phyloP scores from a whole-genome alignment of 2,888 invertebrate species.

The Eilema sororculum region DNA sequence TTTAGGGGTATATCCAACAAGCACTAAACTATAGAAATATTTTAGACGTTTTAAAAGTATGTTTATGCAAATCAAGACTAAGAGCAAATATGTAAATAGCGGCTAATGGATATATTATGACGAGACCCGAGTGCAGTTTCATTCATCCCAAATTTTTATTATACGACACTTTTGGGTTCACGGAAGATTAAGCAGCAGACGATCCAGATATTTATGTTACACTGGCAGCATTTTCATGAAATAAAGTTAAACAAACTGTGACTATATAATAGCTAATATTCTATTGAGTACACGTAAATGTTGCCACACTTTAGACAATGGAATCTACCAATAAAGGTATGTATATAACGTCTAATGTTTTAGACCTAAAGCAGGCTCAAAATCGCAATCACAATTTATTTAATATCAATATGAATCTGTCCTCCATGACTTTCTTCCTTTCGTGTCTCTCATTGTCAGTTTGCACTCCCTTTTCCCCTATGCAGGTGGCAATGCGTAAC shows the following conservation, averaged over 20 bases:
- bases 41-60: slow-evolving; percentile 25
- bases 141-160: slow-evolving; percentile 76
- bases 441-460: too few species aligned
- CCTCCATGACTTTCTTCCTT: too few species aligned
- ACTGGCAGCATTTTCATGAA: slow-evolving; percentile 43
- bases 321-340: neutral
- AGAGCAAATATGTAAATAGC: slow-evolving; percentile 34
- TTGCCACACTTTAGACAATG: neutral
- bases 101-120: slow-evolving; percentile 76
- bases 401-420: too few species aligned
- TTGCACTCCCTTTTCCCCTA: too few species aligned
- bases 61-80: slow-evolving; percentile 42
- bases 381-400: neutral
- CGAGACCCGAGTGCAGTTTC: slow-evolving; percentile 79
- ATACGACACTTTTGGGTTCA: slow-evolving; percentile 77
- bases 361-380: neutral
- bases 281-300: neutral
- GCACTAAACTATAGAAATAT: neutral
- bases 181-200: slow-evolving; percentile 81
- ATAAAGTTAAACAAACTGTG: slow-evolving; percentile 26
- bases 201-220: slow-evolving; percentile 69
- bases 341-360: neutral
- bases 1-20: neutral
- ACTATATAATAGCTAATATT: slow-evolving; percentile 5
- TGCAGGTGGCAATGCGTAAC: too few species aligned